Conservation (phyloP, 2,113 vertebrate genomes). For the Poecilia latipinna region DNA sequence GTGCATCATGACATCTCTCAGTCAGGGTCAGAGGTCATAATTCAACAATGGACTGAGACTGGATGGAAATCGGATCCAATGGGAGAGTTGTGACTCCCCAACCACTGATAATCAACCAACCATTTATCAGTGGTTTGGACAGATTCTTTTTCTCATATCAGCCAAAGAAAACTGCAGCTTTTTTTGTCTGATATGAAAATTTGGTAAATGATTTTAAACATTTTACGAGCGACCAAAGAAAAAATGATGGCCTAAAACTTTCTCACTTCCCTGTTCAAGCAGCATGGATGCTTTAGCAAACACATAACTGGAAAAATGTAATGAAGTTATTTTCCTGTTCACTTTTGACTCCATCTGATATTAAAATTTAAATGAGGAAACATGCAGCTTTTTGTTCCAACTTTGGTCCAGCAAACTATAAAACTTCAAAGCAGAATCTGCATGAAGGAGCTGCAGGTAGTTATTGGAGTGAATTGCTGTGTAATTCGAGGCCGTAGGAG, state of each 20-base stretch:
- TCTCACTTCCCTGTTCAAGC: too few species aligned
- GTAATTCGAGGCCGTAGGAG: constrained; percentile 53
- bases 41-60: not conserved
- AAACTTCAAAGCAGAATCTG: constrained; percentile 25
- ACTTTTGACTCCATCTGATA: not conserved
- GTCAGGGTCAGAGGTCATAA: not conserved
- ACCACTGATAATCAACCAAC: not conserved
- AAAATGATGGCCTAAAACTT: not conserved
- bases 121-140: not conserved
- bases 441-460: constrained; percentile 33
- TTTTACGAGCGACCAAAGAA: not conserved
- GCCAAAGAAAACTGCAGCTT: not conserved
- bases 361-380: constrained; percentile 29
- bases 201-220: not conserved
- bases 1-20: too few species aligned
- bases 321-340: not conserved
- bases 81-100: too few species aligned
- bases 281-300: not conserved
- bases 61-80: not conserved
- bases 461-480: constrained; percentile 40
- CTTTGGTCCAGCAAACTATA: constrained; percentile 3
- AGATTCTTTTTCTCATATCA: not conserved
- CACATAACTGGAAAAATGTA: constrained; percentile 1
- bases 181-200: not conserved
- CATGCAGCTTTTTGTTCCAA: constrained; percentile 3